Evolutionary conservation across 2,888 invertebrate species (phyloP).

Genomic region (Trissolcus japonicus): DNA sequence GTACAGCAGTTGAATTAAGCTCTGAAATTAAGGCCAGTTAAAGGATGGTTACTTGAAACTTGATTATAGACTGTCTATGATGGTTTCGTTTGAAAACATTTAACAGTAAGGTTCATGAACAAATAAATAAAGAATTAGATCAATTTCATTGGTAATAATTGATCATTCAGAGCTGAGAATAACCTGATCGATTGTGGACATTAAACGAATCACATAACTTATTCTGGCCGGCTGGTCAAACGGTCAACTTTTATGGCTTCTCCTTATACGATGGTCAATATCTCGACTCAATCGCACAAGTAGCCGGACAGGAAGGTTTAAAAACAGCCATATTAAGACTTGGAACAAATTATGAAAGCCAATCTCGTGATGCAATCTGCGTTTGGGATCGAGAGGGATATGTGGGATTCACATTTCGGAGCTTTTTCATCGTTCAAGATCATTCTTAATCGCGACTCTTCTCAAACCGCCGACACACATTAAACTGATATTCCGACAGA

Average conservation of each 20-base stretch:
- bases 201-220: constrained; percentile 7
- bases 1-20: no score
- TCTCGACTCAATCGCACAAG: constrained; percentile 58
- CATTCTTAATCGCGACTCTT: constrained; percentile 40
- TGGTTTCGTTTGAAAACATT: no score
- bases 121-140: no score
- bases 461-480: constrained; percentile 38
- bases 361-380: constrained; percentile 67
- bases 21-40: no score
- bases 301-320: constrained; percentile 61
- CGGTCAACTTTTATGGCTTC: constrained; percentile 44
- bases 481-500: constrained; percentile 35
- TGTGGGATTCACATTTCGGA: constrained; percentile 67
- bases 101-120: no score
- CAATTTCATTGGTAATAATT: constrained; percentile 8
- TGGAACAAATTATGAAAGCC: constrained; percentile 66
- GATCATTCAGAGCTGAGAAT: background rate
- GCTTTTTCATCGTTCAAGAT: constrained; percentile 47
- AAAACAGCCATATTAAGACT: constrained; percentile 67
- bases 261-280: constrained; percentile 35
- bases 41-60: no score
- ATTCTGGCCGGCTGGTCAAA: constrained; percentile 32
- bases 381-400: constrained; percentile 63
- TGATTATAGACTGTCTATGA: no score
- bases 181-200: constrained; percentile 25